Percentiles rank a stretch among this genome's conserved stretches.
phyloP scores from a whole-genome alignment of 2,797 vertebrate species.

The Pantherophis vulpinus region DNA sequence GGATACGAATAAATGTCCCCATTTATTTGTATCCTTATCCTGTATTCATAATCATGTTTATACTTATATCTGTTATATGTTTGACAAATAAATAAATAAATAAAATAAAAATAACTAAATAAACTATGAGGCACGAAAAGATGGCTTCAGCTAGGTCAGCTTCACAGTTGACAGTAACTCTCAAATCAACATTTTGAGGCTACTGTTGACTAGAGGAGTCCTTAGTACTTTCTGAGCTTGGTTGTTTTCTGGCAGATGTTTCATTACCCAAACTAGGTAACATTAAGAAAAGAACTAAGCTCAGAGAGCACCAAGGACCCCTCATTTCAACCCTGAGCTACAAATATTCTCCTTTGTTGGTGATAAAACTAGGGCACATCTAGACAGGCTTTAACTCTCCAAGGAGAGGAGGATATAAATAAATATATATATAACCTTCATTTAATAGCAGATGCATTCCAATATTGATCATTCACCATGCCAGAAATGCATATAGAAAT shows the following conservation, averaged over 20 bases:
- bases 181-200: background rate
- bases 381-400: background rate
- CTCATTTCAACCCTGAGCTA: background rate
- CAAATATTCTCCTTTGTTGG: background rate
- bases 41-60: no score
- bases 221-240: background rate
- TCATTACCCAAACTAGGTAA: no score
- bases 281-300: no score
- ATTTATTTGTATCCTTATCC: no score
- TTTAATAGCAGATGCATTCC: background rate
- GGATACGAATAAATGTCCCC: no score
- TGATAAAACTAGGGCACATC: background rate
- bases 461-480: background rate
- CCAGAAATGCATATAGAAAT: background rate
- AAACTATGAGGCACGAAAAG: no score
- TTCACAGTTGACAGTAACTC: background rate
- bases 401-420: background rate
- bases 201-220: background rate
- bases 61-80: no score
- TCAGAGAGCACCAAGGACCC: no score
- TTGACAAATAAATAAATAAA: no score
- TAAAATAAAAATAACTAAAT: no score
- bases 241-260: no score
- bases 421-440: background rate
- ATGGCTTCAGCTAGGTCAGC: no score